phyloP scores from a whole-genome alignment of 1,140 invertebrate species.

The Lordiphosa collinella region DNA sequence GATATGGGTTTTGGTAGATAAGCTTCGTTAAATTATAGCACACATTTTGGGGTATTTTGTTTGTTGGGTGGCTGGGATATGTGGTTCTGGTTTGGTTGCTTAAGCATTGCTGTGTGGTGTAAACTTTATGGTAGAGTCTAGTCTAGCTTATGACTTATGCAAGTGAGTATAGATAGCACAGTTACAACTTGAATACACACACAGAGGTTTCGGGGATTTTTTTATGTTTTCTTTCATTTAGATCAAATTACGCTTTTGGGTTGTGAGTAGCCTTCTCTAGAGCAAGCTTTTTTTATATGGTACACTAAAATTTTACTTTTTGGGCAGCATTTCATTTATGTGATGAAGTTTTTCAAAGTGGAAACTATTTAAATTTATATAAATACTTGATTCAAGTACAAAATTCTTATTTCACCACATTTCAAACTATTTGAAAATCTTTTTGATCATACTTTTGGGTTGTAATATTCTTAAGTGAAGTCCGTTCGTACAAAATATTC shows the following conservation, averaged over 20 bases:
- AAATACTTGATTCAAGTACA: no score
- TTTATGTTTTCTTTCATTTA: constrained; percentile 8
- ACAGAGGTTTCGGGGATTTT: constrained; percentile 14
- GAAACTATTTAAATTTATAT: no score
- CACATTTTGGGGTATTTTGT: constrained; percentile 33
- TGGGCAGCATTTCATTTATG: constrained; percentile 37
- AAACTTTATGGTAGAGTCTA: no score
- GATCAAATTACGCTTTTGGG: constrained; percentile 36
- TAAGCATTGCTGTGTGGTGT: no score
- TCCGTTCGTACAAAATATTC: no score
- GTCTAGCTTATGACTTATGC: no score
- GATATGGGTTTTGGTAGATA: constrained; percentile 65
- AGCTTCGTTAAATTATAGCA: constrained; percentile 54
- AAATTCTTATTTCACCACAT: no score
- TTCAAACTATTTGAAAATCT: no score
- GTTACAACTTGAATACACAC: constrained; percentile 54
- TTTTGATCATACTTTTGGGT: no score
- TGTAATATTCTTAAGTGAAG: no score
- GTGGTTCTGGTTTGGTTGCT: constrained; percentile 25
- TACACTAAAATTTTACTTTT: constrained; percentile 29
- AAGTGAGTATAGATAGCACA: constrained; percentile 70
- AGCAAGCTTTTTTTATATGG: constrained; percentile 28
- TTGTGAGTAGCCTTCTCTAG: constrained; percentile 41
- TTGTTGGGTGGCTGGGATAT: constrained; percentile 41
- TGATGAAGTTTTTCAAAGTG: no score